Evolutionary conservation across 2,797 vertebrate species (phyloP).

Genomic region (Sebastes baramenuke): DNA sequence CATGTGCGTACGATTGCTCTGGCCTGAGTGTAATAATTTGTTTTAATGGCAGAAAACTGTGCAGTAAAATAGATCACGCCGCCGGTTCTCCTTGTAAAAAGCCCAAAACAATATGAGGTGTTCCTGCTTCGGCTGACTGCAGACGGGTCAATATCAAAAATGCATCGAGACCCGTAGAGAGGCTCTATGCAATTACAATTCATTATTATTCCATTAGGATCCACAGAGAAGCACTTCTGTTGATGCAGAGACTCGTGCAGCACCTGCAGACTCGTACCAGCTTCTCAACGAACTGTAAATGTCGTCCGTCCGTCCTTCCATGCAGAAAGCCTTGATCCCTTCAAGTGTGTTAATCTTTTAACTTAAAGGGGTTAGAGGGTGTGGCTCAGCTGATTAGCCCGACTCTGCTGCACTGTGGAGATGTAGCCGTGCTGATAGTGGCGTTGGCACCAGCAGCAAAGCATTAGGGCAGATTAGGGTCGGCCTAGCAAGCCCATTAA

Average conservation of each 20-base stretch:
- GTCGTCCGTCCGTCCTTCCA: constrained; percentile 1
- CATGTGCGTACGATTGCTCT: neutral
- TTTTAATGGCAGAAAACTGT: constrained; percentile 46
- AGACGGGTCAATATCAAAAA: constrained; percentile 62
- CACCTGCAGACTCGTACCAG: constrained; percentile 7
- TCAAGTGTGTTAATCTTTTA: constrained; percentile 62
- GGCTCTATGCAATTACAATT: constrained; percentile 59
- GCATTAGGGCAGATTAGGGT: constrained; percentile 74
- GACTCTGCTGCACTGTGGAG: constrained; percentile 30
- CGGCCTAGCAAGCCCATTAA: constrained; percentile 21
- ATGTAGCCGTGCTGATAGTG: constrained; percentile 32
- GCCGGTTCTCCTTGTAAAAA: constrained; percentile 36
- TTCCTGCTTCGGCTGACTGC: constrained; percentile 59
- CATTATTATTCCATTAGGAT: constrained; percentile 71
- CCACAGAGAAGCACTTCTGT: constrained; percentile 26
- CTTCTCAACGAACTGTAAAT: constrained; percentile 20
- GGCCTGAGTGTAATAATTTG: constrained; percentile 5
- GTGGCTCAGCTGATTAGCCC: constrained; percentile 67
- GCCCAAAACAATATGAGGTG: constrained; percentile 52
- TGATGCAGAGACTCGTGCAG: constrained; percentile 3
- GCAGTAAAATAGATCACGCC: constrained; percentile 2
- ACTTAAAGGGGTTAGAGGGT: constrained; percentile 54
- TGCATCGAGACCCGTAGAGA: constrained; percentile 30
- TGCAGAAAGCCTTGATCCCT: constrained; percentile 5
- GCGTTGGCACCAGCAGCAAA: constrained; percentile 46